Evolutionary conservation across 2,888 invertebrate genomes (phyloP).

Genomic region (Hyposoter didymator): DNA sequence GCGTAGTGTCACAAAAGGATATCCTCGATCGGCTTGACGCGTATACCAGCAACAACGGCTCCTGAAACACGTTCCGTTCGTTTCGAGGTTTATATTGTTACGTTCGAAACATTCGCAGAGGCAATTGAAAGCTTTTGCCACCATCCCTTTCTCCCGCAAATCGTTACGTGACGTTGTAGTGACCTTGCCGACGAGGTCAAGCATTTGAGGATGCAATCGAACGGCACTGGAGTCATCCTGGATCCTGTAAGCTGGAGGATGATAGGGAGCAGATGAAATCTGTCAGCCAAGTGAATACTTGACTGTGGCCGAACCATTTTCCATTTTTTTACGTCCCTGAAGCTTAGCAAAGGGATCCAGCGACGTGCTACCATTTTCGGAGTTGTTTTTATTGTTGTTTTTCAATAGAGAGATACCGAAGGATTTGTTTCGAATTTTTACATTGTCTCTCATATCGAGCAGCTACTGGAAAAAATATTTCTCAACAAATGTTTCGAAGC

Average conservation of each 20-base stretch:
- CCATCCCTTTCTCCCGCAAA: too few species aligned
- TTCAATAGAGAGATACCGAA: not conserved
- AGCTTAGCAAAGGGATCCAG: not conserved
- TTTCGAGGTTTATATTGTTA: constrained; percentile 1
- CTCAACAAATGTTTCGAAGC: not conserved
- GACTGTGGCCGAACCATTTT: not conserved
- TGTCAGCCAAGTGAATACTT: not conserved
- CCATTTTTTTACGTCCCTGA: not conserved
- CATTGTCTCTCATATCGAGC: not conserved
- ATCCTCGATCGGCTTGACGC: constrained; percentile 40
- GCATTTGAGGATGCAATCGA: not conserved
- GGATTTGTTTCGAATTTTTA: not conserved
- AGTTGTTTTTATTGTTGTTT: not conserved
- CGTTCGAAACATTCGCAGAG: constrained; percentile 22
- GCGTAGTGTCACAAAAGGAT: constrained; percentile 73
- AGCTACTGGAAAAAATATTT: not conserved
- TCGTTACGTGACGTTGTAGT: not conserved
- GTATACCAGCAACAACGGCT: constrained; percentile 1
- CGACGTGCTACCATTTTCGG: not conserved
- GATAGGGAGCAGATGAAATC: not conserved
- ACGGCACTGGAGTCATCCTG: not conserved
- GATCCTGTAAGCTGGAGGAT: not conserved
- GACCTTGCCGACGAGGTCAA: not conserved
- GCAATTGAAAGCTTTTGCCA: constrained; percentile 1
- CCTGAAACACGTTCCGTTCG: constrained; percentile 5